A percentile compares a stretch with the other conserved stretches of the same genome.
Evolutionary conservation across 2,888 invertebrate species (phyloP).

Genomic region (Sarcophaga variegata): DNA sequence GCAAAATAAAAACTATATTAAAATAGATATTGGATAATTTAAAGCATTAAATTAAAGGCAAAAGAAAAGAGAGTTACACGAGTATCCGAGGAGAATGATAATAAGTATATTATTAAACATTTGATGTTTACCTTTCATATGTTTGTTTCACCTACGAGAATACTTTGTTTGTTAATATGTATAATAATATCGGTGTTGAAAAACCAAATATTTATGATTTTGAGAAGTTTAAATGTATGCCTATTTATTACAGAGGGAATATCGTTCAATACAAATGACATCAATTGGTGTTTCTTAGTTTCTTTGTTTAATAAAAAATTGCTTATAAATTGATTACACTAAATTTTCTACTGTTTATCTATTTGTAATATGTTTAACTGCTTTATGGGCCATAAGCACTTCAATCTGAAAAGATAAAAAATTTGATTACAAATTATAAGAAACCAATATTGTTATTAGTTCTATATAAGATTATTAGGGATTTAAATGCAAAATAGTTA

Average conservation of each 20-base stretch:
- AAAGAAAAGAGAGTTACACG: neutral
- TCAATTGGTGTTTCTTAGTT: constrained; percentile 13
- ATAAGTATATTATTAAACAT: constrained; percentile 11
- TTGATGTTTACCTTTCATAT: constrained; percentile 20
- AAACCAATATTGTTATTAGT: neutral
- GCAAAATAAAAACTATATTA: constrained; percentile 28
- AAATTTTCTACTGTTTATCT: constrained; percentile 15
- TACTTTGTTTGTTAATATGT: neutral
- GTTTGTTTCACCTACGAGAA: neutral
- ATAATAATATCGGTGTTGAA: neutral
- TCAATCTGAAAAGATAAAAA: constrained; percentile 8
- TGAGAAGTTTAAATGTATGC: too few relatives aligned
- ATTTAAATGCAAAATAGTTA: neutral
- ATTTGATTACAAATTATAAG: neutral
- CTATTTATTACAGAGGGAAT: neutral
- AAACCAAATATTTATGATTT: neutral
- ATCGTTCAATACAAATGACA: constrained; percentile 3
- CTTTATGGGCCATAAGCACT: neutral
- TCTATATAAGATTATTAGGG: neutral
- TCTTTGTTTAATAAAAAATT: constrained; percentile 26
- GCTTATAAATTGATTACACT: constrained; percentile 36
- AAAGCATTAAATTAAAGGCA: neutral
- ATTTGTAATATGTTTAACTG: constrained; percentile 33
- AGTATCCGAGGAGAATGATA: neutral
- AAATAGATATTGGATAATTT: constrained; percentile 23